Evolutionary conservation across 1,140 invertebrate species (phyloP), one percentile per base, ranked within the genome.

Genomic region (Microplitis mediator): DNA sequence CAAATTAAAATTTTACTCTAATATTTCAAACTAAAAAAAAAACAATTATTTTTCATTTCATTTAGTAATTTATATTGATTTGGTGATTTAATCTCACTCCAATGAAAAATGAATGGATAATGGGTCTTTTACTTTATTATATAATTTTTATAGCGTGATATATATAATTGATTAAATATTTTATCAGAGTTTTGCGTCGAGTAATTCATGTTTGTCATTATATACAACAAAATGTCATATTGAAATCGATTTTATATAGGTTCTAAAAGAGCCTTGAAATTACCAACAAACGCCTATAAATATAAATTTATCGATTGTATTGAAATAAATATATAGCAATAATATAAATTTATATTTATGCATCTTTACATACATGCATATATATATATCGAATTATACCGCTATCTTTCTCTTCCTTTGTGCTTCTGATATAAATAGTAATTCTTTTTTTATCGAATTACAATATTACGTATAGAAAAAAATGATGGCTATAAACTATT

Each of bases 161-260:
- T 23, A 23, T 23, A 23, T 23, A 45, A 51, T 34, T 56, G 52
- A 36, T 39, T 56, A 32, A 32, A 4, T 52, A 6, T 68, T 68
- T 68, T 13, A 50, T 56, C 16, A 6, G 13, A 45, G 32, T 51
- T 51, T 50, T 50, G n/a, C 9, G n/a, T 54, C n/a, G n/a, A 14
- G 3, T n/a, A 5, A 60, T 60, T 5, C 9, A 32, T 31, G 6
- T 31, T 60, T 60, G 23, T 32, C 8, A 60, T 31, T 56, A 13
- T n/a, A 56, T 56, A 56, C 8, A 60, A 14, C 31, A 13, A 13
- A 63, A 63, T 63, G 61, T 63, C 61, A 34, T 34, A 35, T 39
- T 63, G 31, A 34, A 31, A 63, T 63, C 35, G 61, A 63, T 63
- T 63, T 16, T 63, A 36, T 39, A 35, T 61, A 61, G 9, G 31